Conservation (phyloP, 2,888 invertebrate genomes). For the Trachelus troglodyta region DNA sequence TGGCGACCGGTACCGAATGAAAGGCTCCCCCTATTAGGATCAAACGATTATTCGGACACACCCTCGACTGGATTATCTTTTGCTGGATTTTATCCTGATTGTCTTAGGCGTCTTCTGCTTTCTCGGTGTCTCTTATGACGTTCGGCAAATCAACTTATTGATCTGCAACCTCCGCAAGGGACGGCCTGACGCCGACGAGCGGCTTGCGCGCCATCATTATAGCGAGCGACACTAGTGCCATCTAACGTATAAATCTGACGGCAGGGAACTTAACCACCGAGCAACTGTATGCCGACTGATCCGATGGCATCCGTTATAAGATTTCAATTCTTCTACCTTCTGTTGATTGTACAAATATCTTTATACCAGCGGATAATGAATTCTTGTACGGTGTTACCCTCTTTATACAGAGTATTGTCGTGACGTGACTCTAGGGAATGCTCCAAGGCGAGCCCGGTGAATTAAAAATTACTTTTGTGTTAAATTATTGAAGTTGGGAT, state of each 20-base stretch:
- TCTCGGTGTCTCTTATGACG: neutral
- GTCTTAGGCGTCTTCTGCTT: neutral
- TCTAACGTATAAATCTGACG: neutral
- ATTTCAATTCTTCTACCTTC: too few relatives aligned
- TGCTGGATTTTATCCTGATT: neutral
- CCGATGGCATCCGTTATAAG: too few relatives aligned
- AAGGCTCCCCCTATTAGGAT: neutral
- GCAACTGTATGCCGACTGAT: too few relatives aligned
- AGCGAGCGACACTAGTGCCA: neutral
- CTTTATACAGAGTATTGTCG: too few relatives aligned
- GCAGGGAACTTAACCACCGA: too few relatives aligned
- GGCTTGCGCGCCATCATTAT: neutral
- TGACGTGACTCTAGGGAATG: too few relatives aligned
- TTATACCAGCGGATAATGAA: too few relatives aligned
- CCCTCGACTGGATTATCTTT: neutral
- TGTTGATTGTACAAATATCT: too few relatives aligned
- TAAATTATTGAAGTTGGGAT: too few relatives aligned
- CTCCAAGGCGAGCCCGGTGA: too few relatives aligned
- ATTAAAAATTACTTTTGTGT: too few relatives aligned
- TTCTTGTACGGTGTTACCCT: too few relatives aligned
- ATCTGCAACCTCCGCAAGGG: constrained; percentile 3
- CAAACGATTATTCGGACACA: neutral
- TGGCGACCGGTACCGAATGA: constrained; percentile 24
- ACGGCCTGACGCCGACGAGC: constrained; percentile 1
- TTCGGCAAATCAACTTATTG: constrained; percentile 21